Conservation (phyloP, 2,113 vertebrate genomes). For the Leucoraja erinaceus region DNA sequence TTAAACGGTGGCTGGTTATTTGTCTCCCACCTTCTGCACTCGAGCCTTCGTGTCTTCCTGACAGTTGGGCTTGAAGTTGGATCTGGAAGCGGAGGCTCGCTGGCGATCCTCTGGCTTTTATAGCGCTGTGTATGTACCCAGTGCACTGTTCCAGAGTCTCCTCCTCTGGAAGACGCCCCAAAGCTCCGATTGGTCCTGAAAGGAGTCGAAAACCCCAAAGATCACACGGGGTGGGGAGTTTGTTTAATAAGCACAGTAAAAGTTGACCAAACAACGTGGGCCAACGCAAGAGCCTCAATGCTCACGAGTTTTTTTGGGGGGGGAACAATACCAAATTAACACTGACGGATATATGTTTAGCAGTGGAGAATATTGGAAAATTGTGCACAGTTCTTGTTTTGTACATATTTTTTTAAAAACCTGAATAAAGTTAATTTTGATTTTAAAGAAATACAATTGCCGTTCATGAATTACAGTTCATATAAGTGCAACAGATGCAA, state of each 20-base stretch:
- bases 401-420: too few species aligned
- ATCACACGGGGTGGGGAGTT: background rate
- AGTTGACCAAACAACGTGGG: too few species aligned
- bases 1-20: background rate
- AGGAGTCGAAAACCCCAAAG: too few species aligned
- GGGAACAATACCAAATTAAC: too few species aligned
- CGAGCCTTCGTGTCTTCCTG: background rate
- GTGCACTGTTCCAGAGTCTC: background rate
- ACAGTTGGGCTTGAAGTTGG: background rate
- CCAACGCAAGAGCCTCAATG: background rate
- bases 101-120: background rate
- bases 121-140: background rate
- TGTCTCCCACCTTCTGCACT: background rate
- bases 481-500: too few species aligned
- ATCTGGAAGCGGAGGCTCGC: background rate
- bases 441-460: background rate
- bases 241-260: too few species aligned
- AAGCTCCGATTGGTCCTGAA: background rate
- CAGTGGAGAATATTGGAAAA: too few species aligned
- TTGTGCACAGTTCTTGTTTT: too few species aligned
- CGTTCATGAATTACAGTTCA: too few species aligned
- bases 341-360: too few species aligned
- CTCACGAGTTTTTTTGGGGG: too few species aligned
- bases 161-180: background rate
- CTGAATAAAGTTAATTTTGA: too few species aligned